A percentile compares a stretch with the other conserved stretches of the same genome.
phyloP scores from a whole-genome alignment of 1,140 invertebrate genomes.

The Temnothorax curvispinosus region DNA sequence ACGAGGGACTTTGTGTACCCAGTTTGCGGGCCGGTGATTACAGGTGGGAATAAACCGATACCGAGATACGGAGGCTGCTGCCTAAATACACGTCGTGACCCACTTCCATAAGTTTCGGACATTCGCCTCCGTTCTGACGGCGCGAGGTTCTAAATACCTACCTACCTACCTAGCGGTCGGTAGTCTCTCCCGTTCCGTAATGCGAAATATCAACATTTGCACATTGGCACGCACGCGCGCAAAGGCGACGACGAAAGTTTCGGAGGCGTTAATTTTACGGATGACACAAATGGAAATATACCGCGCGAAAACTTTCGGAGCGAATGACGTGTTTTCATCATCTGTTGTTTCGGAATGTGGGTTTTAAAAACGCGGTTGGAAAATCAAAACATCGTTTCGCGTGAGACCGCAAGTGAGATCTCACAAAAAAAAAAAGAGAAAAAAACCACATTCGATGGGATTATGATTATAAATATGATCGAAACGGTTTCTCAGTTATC shows the following conservation, averaged over 20 bases:
- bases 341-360: background rate
- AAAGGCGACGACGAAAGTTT: constrained; percentile 25
- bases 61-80: constrained; percentile 60
- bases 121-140: background rate
- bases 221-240: background rate
- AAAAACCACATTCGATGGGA: background rate
- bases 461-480: background rate
- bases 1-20: constrained; percentile 69
- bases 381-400: background rate
- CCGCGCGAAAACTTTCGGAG: constrained; percentile 7
- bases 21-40: constrained; percentile 69
- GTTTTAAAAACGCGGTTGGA: background rate
- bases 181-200: constrained; percentile 12
- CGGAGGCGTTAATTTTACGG: constrained; percentile 26
- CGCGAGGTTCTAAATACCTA: background rate
- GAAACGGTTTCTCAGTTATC: background rate
- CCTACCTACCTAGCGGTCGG: background rate
- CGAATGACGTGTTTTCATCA: background rate
- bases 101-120: constrained; percentile 58
- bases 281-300: background rate
- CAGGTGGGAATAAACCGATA: constrained; percentile 74
- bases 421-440: background rate
- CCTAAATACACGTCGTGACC: constrained; percentile 62
- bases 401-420: background rate
- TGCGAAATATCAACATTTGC: constrained; percentile 56